phyloP scores from a whole-genome alignment of 2,797 vertebrate genomes.

The Crocidura indochinensis region DNA sequence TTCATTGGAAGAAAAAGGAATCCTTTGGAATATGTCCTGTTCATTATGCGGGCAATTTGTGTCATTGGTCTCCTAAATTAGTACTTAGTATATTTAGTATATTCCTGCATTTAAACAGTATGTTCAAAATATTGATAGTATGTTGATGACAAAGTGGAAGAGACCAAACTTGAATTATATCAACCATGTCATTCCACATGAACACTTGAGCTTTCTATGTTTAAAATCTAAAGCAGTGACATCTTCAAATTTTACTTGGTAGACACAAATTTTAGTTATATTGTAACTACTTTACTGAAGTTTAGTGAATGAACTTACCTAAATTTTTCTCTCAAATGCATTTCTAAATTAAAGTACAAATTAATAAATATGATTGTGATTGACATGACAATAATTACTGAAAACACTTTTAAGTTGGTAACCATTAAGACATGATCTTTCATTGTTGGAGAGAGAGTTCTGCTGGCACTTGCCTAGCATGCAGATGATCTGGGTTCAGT shows the following conservation, averaged over 20 bases:
- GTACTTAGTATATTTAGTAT: no score
- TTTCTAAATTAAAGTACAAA: conserved; percentile 6
- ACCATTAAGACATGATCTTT: background rate
- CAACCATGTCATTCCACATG: background rate
- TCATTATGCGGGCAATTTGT: background rate
- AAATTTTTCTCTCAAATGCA: background rate
- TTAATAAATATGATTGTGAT: background rate
- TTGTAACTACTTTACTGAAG: background rate
- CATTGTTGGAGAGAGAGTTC: no score
- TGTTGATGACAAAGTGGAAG: background rate
- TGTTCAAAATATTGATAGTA: background rate
- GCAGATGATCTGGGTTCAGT: no score
- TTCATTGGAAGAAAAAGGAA: conserved; percentile 10
- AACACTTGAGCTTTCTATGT: background rate
- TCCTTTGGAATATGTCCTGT: background rate
- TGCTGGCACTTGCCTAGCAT: no score
- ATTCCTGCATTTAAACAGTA: conserved; percentile 16
- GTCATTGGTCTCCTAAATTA: background rate
- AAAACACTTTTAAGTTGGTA: background rate
- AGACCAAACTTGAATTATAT: background rate
- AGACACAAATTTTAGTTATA: background rate
- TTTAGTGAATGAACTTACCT: background rate
- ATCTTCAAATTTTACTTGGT: background rate
- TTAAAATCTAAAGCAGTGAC: conserved; percentile 32
- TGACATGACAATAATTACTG: background rate